These are phyloP conservation scores for Zosterops hypoxanthus DNA, from an alignment of 2,113 vertebrate genomes.

Conservation along the genomic window DNA sequence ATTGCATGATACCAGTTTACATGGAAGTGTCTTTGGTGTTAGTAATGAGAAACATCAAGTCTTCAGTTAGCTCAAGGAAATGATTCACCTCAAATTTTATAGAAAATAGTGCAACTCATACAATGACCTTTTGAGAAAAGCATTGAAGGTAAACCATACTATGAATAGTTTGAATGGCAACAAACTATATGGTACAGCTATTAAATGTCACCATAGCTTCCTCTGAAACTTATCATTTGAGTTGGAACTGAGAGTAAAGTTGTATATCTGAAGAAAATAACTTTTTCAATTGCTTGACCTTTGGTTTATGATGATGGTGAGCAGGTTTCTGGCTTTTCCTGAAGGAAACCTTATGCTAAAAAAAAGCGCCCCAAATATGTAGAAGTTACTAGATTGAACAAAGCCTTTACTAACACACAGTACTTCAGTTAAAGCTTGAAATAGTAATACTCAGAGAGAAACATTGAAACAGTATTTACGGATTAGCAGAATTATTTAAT, in stretches of 20 bases:
- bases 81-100: not conserved
- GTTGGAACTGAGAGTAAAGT: not conserved
- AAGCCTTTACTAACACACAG: not conserved
- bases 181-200: not conserved
- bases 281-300: not conserved
- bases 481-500: not conserved
- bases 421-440: not conserved
- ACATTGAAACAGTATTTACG: not conserved
- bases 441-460: not conserved
- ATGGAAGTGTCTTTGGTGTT: not conserved
- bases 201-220: not conserved
- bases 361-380: not conserved
- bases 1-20: not conserved
- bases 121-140: not conserved
- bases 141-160: not conserved
- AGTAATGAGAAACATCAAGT: not conserved
- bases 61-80: not conserved
- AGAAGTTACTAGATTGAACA: not conserved
- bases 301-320: not conserved
- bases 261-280: not conserved
- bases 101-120: not conserved
- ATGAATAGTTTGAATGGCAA: not conserved
- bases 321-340: not conserved
- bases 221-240: not conserved
- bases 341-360: not conserved